Evolutionary conservation across 2,888 invertebrate genomes (phyloP), one percentile per base, ranked within the genome.

Genomic region (Conchocele bisecta): DNA sequence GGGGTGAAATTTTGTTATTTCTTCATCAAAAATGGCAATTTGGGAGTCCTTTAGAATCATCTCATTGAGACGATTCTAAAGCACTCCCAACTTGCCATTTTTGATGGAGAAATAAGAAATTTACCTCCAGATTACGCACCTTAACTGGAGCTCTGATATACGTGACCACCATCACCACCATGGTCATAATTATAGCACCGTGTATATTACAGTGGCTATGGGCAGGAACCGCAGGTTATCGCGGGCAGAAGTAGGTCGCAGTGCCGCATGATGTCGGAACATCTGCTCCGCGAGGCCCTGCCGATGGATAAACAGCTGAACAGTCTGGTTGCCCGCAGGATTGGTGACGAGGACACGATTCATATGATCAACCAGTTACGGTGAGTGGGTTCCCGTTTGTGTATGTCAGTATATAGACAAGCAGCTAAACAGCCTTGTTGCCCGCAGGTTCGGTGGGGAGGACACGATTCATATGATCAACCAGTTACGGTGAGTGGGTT

Each of bases 271-370:
- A 84, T 86, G 82, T 86, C 87, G 1, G 88, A 89, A 48, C 85
- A 83, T 22, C 64, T 87, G 11, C 76, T 88, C 17, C 71, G 87
- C 13, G 88, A 89, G 41, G 84, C 85, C 5, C 60, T 81, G 13
- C 86, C 86, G 6, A 76, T 88, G 33, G 89, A 89, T 51, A 82
- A 82, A 42, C 88, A 89, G 74, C 78, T 89, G 39, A 71, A 75
- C 26, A 82, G 83, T 50, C 76, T 89, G n/a, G 66, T 88, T 53
- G 83, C 86, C 1, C 71, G 88, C 5, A 64, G 88, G n/a, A 75
- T 87, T 15, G 75, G 81, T 29, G 83, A 84, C 4, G 85, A 86
- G n/a, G 85, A 86, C n/a, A 83, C 83, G 5, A 31, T 80, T 13
- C 70, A 76, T 48, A 72, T 70, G 56, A 69, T 83, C 24, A 67